Base-by-base conservation (phyloP, 2,113 vertebrate species). In the Chionomys nivalis region DNA sequence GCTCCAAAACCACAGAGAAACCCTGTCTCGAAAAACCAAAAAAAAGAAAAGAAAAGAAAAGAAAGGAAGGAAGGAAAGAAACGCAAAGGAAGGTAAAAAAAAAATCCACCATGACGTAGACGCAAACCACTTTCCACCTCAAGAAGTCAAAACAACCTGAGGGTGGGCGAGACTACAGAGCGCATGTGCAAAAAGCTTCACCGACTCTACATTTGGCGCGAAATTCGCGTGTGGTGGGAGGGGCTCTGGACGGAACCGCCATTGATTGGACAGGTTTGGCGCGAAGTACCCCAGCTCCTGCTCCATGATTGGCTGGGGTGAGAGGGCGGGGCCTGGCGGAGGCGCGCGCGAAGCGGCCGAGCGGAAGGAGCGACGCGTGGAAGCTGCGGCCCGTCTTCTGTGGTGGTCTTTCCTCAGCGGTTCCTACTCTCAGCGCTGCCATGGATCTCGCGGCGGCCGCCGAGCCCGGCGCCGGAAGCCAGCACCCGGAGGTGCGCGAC, bases 401-500 rank as follows among this genome's bases (percentile, higher is more conserved):
- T 0, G 2, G 47, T n/a, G 0, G n/a, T 2, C 4, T 5, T 3
- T 1, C 5, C 63, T 42, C 1, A 0, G 21, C 28, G 0, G 12
- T 12, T 6, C 17, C 2, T 33, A 3, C 63, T 23, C 42, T 66
- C 10, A 3, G 72, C 16, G 73, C 24, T 3, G 93, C 52, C 0
- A 98, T 98, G 98, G 98, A 98, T 0, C 78, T 99, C 49, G 98
- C 94, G 3, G 98, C 89, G 13, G 95, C 97, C 0, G 97, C 42
- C 0, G 97, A 97, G 5, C 98, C 98, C 77, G 98, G 98, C 47
- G 96, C 97, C 21, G 99, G 98, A 89, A 98, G 97, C 11, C 97
- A 98, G n/a, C 99, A 99, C 7, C 98, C 98, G 92, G 98, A 98
- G 87, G 98, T 99, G 83, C 99, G 99, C 36, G 99, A 99, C 96